Evolutionary conservation across 2,797 vertebrate genomes (phyloP), one percentile per base, ranked within the genome.

Genomic region (Thalassophryne amazonica): DNA sequence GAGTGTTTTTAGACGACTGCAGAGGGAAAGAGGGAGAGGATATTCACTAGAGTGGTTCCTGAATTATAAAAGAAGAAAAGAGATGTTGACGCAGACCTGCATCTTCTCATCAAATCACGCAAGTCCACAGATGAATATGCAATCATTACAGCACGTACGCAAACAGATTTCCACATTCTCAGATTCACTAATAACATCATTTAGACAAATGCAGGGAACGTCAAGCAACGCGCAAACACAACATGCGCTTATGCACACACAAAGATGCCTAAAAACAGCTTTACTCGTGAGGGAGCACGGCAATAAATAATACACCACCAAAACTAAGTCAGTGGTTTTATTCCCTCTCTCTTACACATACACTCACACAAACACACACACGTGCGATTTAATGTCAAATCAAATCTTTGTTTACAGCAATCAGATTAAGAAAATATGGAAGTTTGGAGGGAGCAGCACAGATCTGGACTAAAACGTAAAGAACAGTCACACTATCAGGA

Each of bases 91-190:
- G 83, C 63, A 72, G 72, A 81, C 81, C 78, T 80, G 80, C 76
- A 80, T 78, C 69, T 75, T 76, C 71, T 76, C 68, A 74, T 85
- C 76, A 84, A 81, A 78, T 83, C 79, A 74, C 71, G 83, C 72
- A 80, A 61, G 70, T 83, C 64, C 66, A 76, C 31, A 1, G 22
- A 77, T 87, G 17, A 86, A 86, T 86, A 76, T 32, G 85, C 14
- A 33, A 10, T 43, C 22, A 51, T 29, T 19, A 46, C 9, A 21
- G 35, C 17, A 36, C 42, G 21, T 38, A 47, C 36, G 57, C 51
- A 31, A 52, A 42, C 52, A 51, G 24, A 58, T 43, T 50, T 63
- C 25, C 36, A 69, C 69, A 78, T 69, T 69, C 71, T 73, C 83
- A 81, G 76, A 83, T 73, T 78, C 74, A 54, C 73, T 71, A 57